Evolutionary conservation across 2,797 vertebrate genomes (phyloP).

Genomic region (Onychomys leucogaster): DNA sequence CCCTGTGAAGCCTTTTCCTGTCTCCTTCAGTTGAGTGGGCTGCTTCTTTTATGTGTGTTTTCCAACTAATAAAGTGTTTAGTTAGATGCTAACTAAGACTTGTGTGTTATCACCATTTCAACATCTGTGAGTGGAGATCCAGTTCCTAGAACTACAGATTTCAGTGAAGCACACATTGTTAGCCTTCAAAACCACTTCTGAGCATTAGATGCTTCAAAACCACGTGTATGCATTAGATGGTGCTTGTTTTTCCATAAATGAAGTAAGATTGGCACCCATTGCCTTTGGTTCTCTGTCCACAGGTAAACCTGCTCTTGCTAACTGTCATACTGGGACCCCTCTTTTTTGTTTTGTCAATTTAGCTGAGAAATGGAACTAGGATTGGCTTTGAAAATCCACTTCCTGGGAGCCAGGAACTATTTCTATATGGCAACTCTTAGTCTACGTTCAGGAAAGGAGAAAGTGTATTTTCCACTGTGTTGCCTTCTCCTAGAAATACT

Average conservation of each 20-base stretch:
- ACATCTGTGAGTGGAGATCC: not conserved
- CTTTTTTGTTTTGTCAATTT: not conserved
- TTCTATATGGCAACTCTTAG: not conserved
- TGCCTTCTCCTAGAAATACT: not conserved
- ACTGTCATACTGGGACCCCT: not conserved
- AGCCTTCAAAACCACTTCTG: not conserved
- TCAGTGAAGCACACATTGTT: not conserved
- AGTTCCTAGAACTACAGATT: constrained; percentile 7
- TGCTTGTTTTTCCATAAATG: not conserved
- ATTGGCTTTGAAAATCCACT: not conserved
- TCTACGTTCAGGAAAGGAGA: not conserved
- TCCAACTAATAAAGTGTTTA: constrained; percentile 14
- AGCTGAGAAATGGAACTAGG: not conserved
- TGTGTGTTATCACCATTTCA: too few species aligned
- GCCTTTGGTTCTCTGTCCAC: not conserved
- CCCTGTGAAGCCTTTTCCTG: not conserved
- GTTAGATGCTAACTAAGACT: too few species aligned
- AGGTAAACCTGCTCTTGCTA: not conserved
- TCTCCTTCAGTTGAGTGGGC: not conserved
- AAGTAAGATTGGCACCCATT: not conserved
- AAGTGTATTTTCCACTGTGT: not conserved
- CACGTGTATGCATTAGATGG: not conserved
- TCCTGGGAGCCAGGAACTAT: not conserved
- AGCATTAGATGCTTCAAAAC: not conserved
- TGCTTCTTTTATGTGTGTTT: not conserved